Evolutionary conservation across 2,113 vertebrate genomes (phyloP).

Genomic region (Ifrita kowaldi): DNA sequence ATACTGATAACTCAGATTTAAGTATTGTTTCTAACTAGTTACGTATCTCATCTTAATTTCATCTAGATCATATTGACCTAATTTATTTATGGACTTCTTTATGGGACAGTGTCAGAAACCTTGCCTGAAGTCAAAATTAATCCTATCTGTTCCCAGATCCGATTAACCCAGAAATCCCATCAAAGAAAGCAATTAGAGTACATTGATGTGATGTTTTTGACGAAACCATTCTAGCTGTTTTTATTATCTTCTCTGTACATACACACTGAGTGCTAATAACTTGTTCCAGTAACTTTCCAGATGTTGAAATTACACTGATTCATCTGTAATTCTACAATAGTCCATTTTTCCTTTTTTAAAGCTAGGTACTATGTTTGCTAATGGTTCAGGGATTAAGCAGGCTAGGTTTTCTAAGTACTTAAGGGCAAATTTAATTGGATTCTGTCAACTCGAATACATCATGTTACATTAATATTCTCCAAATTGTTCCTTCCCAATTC

Average conservation of each 20-base stretch:
- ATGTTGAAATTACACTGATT: not conserved
- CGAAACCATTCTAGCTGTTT: not conserved
- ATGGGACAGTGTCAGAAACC: slow-evolving; percentile 3
- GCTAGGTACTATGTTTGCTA: not conserved
- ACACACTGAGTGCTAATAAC: not conserved
- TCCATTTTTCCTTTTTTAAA: not conserved
- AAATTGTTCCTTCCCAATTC: not conserved
- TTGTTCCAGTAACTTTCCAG: not conserved
- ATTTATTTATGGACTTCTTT: not conserved
- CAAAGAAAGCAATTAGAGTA: slow-evolving; percentile 25
- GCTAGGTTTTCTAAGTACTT: not conserved
- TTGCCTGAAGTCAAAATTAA: slow-evolving; percentile 39
- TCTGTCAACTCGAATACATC: not conserved
- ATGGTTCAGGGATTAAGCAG: not conserved
- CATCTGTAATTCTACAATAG: not conserved
- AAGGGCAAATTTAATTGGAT: slow-evolving; percentile 24
- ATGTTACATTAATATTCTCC: not conserved
- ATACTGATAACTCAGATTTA: not conserved
- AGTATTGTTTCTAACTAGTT: not conserved
- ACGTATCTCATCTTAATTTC: not conserved
- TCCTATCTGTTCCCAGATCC: not conserved
- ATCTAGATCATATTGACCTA: not conserved
- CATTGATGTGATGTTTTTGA: not conserved
- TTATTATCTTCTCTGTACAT: not conserved
- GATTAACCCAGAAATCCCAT: slow-evolving; percentile 16